Conservation (phyloP, 2,113 vertebrate genomes). For the Colossoma macropomum region DNA sequence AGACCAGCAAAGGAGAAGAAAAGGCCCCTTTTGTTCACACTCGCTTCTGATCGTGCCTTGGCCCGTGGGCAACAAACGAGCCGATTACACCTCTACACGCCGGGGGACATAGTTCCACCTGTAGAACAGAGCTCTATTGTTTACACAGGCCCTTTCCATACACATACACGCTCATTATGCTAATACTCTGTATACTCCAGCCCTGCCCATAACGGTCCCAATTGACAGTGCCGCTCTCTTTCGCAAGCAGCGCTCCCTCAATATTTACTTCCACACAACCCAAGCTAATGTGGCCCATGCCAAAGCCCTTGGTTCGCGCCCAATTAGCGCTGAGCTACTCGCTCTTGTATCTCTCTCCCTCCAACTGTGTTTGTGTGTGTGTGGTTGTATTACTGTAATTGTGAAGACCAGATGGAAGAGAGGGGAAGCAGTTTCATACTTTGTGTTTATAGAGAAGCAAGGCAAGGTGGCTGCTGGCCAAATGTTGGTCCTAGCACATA, state of each 20-base stretch:
- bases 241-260: conserved; percentile 5
- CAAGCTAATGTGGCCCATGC: not conserved
- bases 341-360: conserved; percentile 11
- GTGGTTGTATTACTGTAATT: conserved; percentile 4
- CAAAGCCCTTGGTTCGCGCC: conserved; percentile 21
- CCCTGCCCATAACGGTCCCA: not conserved
- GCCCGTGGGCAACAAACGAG: not conserved
- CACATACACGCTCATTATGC: conserved; percentile 25
- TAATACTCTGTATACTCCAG: conserved; percentile 35
- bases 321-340: conserved; percentile 43
- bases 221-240: conserved; percentile 3
- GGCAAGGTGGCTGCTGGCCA: not conserved
- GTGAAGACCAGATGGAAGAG: not conserved
- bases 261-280: conserved; percentile 31
- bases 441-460: not conserved
- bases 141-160: not conserved
- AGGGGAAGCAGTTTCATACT: conserved; percentile 1
- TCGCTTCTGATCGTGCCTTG: not conserved
- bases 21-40: not conserved
- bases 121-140: conserved; percentile 36
- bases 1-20: not conserved
- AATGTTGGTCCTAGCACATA: not conserved
- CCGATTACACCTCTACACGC: conserved; percentile 17
- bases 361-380: conserved; percentile 11
- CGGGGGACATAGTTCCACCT: conserved; percentile 26